Evolutionary conservation across 2,888 invertebrate genomes (phyloP), one percentile per base, ranked within the genome.

Genomic region (Phyllotreta striolata): DNA sequence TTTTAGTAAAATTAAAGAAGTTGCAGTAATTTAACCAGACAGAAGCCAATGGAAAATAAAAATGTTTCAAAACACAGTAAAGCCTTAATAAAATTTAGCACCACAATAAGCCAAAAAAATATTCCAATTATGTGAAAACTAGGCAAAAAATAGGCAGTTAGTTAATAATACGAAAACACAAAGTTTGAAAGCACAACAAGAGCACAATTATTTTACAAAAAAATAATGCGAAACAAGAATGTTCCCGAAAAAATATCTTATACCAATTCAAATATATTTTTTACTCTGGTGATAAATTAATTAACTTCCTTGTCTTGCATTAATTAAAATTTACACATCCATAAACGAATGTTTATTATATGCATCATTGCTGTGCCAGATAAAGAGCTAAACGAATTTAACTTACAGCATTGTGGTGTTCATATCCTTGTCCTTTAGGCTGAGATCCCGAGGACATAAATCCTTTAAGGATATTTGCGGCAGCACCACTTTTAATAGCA

Each of bases 401-500:
- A 73, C 76, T 75, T 70, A 77, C 77, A 56, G 76, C 76, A 69
- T 78, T 75, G 49, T 78, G 74, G 35, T 70, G 76, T 14, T 73
- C 71, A 56, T 73, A 76, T 13, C 79, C 79, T 63, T 71, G 73
- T 39, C 38, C 38, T 38, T 39, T 10, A 13, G 52, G 52, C 14
- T 52, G 12, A 52, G 37, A 37, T 52, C 52, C 52, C 2, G 52
- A 52, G 2, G 52, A 52, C 52, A 52, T 52, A 38, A 52, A 52
- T 39, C 52, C 52, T 38, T 13, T 37, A 12, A 52, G 10, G 13
- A 52, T 37, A 12, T 74, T 70, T 14, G 80, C 79, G 24, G 81
- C 78, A 54, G 80, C 79, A 6, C 82, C 80, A 63, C 77, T 79
- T 49, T 79, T 78, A 52, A 83, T 77, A 35, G 82, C 82, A 3